A percentile compares a stretch with the other conserved stretches of the same genome.
phyloP scores from a whole-genome alignment of 2,797 vertebrate species.

The Gymnoscopelus microlampas region DNA sequence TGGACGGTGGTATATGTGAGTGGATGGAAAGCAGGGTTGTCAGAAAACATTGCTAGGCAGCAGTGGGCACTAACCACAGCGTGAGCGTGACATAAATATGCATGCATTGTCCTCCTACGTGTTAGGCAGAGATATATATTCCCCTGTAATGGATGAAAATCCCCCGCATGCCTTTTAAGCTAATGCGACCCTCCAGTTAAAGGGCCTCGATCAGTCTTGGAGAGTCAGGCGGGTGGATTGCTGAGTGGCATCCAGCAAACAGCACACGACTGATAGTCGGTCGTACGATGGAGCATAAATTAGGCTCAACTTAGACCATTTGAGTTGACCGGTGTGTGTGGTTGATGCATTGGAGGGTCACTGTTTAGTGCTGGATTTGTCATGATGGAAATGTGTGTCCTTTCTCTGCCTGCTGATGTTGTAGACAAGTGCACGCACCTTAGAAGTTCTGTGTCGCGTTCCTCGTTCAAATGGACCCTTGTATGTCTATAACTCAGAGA shows the following conservation, averaged over 20 bases:
- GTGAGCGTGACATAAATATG: conserved; percentile 10
- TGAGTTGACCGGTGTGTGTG: background rate
- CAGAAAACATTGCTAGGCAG: conserved; percentile 1
- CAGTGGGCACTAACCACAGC: conserved; percentile 7
- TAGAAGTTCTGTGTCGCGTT: too few relatives aligned
- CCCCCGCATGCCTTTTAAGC: conserved; percentile 49
- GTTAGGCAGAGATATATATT: conserved; percentile 39
- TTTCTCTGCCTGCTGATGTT: background rate
- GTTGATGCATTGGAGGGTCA: background rate
- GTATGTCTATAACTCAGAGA: too few relatives aligned
- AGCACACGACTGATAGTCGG: background rate
- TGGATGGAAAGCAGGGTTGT: background rate
- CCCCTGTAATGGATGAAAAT: conserved; percentile 46
- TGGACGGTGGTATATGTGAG: background rate
- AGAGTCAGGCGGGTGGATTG: background rate
- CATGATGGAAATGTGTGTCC: conserved; percentile 10
- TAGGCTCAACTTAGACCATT: too few relatives aligned
- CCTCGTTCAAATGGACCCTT: too few relatives aligned
- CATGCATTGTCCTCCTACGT: background rate
- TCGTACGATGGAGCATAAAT: too few relatives aligned
- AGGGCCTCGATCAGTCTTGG: background rate
- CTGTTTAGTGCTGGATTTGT: background rate
- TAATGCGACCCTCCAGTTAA: conserved; percentile 41
- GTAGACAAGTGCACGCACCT: background rate
- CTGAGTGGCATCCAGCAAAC: background rate